Evolutionary conservation across 2,888 invertebrate species (phyloP), one percentile per base, ranked within the genome.

Genomic region (Thereva nobilitata): DNA sequence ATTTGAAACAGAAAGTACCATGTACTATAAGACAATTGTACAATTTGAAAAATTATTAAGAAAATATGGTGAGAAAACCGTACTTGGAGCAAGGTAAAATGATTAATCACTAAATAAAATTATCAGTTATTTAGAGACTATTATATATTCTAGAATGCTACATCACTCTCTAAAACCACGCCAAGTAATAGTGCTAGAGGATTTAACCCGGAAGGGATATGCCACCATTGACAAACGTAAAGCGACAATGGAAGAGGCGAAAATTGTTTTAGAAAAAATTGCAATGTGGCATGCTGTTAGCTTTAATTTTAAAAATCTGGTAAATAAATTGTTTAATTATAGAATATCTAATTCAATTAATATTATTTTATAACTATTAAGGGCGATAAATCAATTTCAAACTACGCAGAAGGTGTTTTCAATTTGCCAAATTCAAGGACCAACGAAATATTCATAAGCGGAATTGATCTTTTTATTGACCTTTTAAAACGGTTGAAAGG

Each of bases 121-220:
- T 2, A 77, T 80, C 68, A 77, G 83, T 56, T 77, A 79, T 67
- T 70, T n/a, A n/a, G 74, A 44, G 83, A 84, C 44, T 76, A 84
- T 47, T 83, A 84, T 73, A 38, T 35, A n/a, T 47, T 47, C 1
- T 44, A 71, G 71, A 35, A 66, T 68, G 42, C 42, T 71, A 0
- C 70, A 68, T 50, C 45, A 50, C 37, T 37, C 69, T 2, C 54
- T 64, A 35, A 45, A 69, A 6, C 72, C 72, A 3, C 49, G 44
- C 5, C 68, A 69, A 37, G 47, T 73, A 5, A 56, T 74, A 47
- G 70, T 84, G n/a, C 71, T 84, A 45, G 82, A 84, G 70, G 84
- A 84, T 75, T 74, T 84, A 38, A 76, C 79, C 3, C 75, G 77
- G 10, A 23, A 53, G 10, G 53, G 53, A 53, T 53, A 38, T n/a